Conservation (phyloP, 2,797 vertebrate genomes). For the Brachyalestes nurse region DNA sequence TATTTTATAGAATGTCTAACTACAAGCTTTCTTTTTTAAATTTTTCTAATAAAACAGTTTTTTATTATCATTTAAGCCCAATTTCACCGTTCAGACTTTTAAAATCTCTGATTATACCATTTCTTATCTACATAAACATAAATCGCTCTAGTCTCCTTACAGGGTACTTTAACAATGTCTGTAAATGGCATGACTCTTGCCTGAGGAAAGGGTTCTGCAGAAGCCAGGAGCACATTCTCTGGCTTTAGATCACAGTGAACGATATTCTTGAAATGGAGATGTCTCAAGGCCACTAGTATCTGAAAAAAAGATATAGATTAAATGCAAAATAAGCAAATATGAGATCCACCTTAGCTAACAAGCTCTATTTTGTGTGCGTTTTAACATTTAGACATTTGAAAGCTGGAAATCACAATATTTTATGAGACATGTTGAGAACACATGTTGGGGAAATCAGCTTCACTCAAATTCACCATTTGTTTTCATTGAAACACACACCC, state of each 20-base stretch:
- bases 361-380: not conserved
- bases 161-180: not conserved
- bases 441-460: slow-evolving; percentile 33
- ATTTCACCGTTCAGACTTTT: not conserved
- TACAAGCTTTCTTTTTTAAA: too few relatives aligned
- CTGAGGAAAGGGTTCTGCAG: slow-evolving; percentile 96
- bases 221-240: slow-evolving; percentile 95
- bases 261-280: slow-evolving; percentile 98
- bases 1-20: too few relatives aligned
- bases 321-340: not conserved
- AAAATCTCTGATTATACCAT: not conserved
- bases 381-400: slow-evolving; percentile 16
- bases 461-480: slow-evolving; percentile 32
- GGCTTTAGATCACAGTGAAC: slow-evolving; percentile 99
- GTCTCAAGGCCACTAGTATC: slow-evolving; percentile 97
- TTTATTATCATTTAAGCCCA: not conserved
- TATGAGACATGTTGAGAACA: slow-evolving; percentile 28
- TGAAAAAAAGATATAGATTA: slow-evolving; percentile 55
- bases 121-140: not conserved
- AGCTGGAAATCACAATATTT: slow-evolving; percentile 1
- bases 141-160: not conserved
- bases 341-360: not conserved
- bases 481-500: slow-evolving; percentile 37
- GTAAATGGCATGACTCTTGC: slow-evolving; percentile 65
- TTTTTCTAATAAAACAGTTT: not conserved